These are phyloP conservation scores for Conus ventricosus DNA, from an alignment of 1,140 invertebrate species.

Conservation along the genomic window DNA sequence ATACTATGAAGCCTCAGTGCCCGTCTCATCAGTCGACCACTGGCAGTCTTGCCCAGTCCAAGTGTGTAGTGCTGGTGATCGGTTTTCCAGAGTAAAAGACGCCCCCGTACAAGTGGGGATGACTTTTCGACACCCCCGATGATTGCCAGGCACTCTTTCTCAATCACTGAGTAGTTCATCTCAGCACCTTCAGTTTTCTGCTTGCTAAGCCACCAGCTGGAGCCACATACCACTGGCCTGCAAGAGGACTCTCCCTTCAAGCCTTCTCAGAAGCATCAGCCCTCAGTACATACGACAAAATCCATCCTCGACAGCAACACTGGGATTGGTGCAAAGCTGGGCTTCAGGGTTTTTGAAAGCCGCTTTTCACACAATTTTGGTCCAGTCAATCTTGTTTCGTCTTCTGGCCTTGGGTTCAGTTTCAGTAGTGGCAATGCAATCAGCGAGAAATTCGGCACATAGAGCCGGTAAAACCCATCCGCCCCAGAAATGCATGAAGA, in stretches of 20 bases:
- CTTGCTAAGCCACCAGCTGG: slow-evolving; percentile 54
- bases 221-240: slow-evolving; percentile 44
- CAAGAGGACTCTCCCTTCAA: slow-evolving; percentile 49
- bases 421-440: slow-evolving; percentile 56
- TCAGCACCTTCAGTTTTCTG: slow-evolving; percentile 44
- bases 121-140: slow-evolving; percentile 72
- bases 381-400: slow-evolving; percentile 17
- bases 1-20: neutral
- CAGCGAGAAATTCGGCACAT: slow-evolving; percentile 53
- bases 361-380: neutral
- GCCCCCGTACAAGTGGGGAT: slow-evolving; percentile 63
- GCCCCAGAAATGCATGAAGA: slow-evolving; percentile 57
- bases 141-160: slow-evolving; percentile 73
- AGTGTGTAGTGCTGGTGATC: slow-evolving; percentile 41
- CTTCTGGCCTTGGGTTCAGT: slow-evolving; percentile 23
- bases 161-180: slow-evolving; percentile 68
- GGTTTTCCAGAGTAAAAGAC: slow-evolving; percentile 37
- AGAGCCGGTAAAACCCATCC: slow-evolving; percentile 46
- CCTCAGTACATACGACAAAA: slow-evolving; percentile 63
- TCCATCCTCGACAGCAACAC: slow-evolving; percentile 60
- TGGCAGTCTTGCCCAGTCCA: slow-evolving; percentile 12
- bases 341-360: slow-evolving; percentile 34
- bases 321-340: slow-evolving; percentile 34
- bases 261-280: slow-evolving; percentile 58
- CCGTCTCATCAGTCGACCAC: slow-evolving; percentile 32